Evolutionary conservation across 2,888 invertebrate species (phyloP), one percentile per base, ranked within the genome.

Genomic region (Mesochorus sp.): DNA sequence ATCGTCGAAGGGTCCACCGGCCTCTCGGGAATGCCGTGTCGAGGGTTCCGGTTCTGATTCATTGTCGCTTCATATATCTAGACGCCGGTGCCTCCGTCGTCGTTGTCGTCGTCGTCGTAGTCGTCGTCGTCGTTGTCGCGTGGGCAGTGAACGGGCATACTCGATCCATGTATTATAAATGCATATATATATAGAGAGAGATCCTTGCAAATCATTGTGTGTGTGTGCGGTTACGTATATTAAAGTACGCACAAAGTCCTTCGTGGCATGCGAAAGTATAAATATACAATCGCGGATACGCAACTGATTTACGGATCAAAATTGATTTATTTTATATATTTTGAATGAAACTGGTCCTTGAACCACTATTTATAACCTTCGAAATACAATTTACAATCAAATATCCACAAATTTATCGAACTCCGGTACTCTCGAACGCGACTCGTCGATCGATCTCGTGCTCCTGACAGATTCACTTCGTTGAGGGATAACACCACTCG

Each of bases 41-140:
- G 61, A 19, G 39, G 88, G 87, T 88, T 87, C 88, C 88, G 88
- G 87, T 87, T 86, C 88, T 88, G 87, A 87, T 85, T 88, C 88
- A 87, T 86, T 87, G 87, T 85, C 87, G 85, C 86, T 84, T 87
- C 85, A 81, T 85, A 85, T 81, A 80, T 84, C 85, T 80, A 83
- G 82, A 86, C 84, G 84, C 84, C 86, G 84, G 85, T 86, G 85
- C 83, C 85, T 84, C 83, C 83, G 82, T 82, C 62, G 72, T 66
- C 77, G 77, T 68, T 34, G 68, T 55, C 67, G 67, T 53, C 42
- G 67, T 55, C 61, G 72, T 66, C 77, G 77, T 68, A 24, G 68
- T 55, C 67, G 67, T 53, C 42, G 67, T 55, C 61, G n/a, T 44
- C 31, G 57, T 49, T 66, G 70, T 79, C 79, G 81, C 82, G 80